Percentiles rank a stretch among this genome's conserved stretches.
Evolutionary conservation across 2,113 vertebrate species (phyloP).

Genomic region (Speoplatyrhinus poulsoni): DNA sequence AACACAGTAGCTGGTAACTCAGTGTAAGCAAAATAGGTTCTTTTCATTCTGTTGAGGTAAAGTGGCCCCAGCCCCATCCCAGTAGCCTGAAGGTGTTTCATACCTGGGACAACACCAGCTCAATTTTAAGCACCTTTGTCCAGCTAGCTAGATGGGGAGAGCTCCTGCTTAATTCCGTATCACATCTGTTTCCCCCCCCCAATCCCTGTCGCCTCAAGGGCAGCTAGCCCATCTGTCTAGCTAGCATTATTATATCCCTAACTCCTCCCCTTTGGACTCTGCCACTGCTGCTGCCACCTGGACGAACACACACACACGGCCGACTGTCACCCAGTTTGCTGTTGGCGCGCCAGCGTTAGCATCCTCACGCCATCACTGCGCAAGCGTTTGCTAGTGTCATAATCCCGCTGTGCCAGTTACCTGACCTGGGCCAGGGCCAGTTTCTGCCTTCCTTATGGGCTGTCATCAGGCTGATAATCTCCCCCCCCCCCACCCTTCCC

Average conservation of each 20-base stretch:
- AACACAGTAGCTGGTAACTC: no score
- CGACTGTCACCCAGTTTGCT: conserved; percentile 3
- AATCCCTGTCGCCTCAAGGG: conserved; percentile 3
- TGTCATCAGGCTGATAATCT: conserved; percentile 61
- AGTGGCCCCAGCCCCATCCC: no score
- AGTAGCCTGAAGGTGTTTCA: no score
- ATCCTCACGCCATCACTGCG: conserved; percentile 8
- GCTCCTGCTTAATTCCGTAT: background rate
- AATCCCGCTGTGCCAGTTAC: conserved; percentile 62
- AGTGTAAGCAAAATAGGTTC: no score
- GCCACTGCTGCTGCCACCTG: background rate
- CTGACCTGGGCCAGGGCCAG: conserved; percentile 48
- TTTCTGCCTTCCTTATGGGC: conserved; percentile 18
- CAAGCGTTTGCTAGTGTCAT: conserved; percentile 60
- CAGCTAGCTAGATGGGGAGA: background rate
- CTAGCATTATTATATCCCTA: background rate
- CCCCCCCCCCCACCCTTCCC: conserved; percentile 29
- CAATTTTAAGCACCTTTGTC: no score
- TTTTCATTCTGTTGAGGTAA: no score
- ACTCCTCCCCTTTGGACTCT: background rate
- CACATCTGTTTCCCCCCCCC: conserved; percentile 32
- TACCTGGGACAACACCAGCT: no score
- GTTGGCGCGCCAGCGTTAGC: conserved; percentile 19
- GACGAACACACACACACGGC: background rate
- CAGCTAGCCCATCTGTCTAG: conserved; percentile 10